These are phyloP conservation scores for Monodelphis domestica DNA, from an alignment of 2,797 vertebrate genomes.

Conservation along the genomic window DNA sequence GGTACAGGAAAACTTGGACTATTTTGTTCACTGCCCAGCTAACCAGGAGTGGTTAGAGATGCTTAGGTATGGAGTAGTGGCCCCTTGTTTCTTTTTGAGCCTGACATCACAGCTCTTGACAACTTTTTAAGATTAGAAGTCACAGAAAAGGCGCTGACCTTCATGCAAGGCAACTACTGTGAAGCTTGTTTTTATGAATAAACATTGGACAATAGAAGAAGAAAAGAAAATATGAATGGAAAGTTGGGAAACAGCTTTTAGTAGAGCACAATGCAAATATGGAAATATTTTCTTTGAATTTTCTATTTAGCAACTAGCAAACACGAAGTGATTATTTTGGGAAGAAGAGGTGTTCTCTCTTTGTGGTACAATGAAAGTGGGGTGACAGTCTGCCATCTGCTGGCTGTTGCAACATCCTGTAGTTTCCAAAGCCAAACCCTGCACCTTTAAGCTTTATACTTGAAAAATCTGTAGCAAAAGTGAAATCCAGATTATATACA, in stretches of 20 bases:
- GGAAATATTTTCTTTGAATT: conserved; percentile 57
- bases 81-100: conserved; percentile 37
- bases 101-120: conserved; percentile 40
- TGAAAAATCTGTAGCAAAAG: neutral
- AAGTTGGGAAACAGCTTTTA: conserved; percentile 54
- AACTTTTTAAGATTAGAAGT: conserved; percentile 66
- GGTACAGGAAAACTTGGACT: conserved; percentile 8
- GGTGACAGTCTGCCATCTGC: conserved; percentile 63
- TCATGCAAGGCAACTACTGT: neutral
- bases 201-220: conserved; percentile 8
- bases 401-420: neutral
- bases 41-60: neutral
- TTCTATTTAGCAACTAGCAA: conserved; percentile 66
- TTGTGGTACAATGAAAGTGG: neutral
- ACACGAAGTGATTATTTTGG: neutral
- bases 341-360: neutral
- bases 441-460: neutral
- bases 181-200: neutral
- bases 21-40: neutral
- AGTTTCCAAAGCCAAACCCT: neutral
- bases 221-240: conserved; percentile 63
- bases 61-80: neutral
- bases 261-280: conserved; percentile 58
- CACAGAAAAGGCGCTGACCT: neutral
- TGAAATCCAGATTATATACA: conserved; percentile 38